A percentile compares a stretch with the other conserved stretches of the same genome.
These are phyloP conservation scores for Drosophila kambysellisi DNA, from an alignment of 2,888 invertebrate species.

Conservation along the genomic window DNA sequence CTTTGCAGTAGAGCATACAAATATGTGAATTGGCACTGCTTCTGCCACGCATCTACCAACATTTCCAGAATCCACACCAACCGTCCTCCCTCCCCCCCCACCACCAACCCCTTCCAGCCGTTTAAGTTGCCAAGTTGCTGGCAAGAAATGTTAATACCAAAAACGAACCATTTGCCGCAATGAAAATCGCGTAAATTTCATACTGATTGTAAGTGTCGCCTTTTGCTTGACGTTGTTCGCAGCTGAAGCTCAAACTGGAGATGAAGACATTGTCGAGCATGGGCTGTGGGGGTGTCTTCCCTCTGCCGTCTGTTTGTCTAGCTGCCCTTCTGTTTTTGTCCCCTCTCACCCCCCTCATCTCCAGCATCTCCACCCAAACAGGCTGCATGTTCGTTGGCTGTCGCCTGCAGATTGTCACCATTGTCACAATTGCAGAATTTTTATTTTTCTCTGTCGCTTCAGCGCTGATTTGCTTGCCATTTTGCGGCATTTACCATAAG, in stretches of 20 bases:
- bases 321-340: constrained; percentile 32
- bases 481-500: constrained; percentile 75
- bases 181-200: constrained; percentile 81
- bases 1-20: constrained; percentile 24
- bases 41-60: constrained; percentile 45
- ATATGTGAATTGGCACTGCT: constrained; percentile 71
- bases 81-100: background rate
- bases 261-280: constrained; percentile 47
- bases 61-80: constrained; percentile 38
- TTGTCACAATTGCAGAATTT: constrained; percentile 79
- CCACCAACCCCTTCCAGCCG: background rate
- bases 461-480: constrained; percentile 76
- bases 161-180: constrained; percentile 80
- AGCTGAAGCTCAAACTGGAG: constrained; percentile 24
- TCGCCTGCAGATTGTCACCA: constrained; percentile 81
- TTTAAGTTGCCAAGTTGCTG: constrained; percentile 20
- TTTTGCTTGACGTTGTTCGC: constrained; percentile 65
- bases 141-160: constrained; percentile 80
- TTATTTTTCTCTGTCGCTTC: constrained; percentile 45
- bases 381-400: constrained; percentile 45
- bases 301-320: constrained; percentile 68
- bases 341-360: background rate
- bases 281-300: constrained; percentile 21
- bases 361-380: background rate
- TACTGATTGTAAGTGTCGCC: constrained; percentile 81